Evolutionary conservation across 35 echinoderm and acorn worm genomes (phyloP).

Genomic region (Ophioderma brevispina): DNA sequence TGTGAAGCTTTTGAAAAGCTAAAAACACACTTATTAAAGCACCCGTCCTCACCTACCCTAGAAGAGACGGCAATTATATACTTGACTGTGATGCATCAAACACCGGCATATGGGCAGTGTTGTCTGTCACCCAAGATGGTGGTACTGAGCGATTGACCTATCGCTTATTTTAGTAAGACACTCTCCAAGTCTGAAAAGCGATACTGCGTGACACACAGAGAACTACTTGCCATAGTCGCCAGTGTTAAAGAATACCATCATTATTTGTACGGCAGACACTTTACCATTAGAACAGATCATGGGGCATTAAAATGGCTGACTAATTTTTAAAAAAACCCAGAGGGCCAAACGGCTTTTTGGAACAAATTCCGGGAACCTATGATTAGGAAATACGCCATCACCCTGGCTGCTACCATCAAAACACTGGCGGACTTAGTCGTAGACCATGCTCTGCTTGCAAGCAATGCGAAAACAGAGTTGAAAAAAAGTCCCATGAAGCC

Average conservation of each 20-base stretch:
- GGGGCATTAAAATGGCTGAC: constrained; percentile 31
- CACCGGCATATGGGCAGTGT: constrained; percentile 38
- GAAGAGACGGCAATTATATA: constrained; percentile 6
- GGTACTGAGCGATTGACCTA: constrained; percentile 35
- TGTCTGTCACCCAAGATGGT: constrained; percentile 50
- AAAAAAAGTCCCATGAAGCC: background rate
- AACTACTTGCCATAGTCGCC: constrained; percentile 3
- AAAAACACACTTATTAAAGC: constrained; percentile 33
- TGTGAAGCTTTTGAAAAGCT: constrained; percentile 50
- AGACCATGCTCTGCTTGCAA: background rate
- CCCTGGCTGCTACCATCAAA: background rate
- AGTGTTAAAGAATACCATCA: constrained; percentile 8
- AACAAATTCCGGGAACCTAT: constrained; percentile 31
- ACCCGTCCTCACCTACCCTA: constrained; percentile 43
- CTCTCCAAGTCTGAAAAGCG: background rate
- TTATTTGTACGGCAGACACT: background rate
- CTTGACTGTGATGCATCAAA: constrained; percentile 68
- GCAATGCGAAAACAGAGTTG: background rate
- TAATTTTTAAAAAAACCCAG: constrained; percentile 33
- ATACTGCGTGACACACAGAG: constrained; percentile 19
- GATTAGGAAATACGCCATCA: constrained; percentile 29
- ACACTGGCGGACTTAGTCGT: background rate
- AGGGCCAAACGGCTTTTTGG: constrained; percentile 39
- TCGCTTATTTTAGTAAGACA: constrained; percentile 62
- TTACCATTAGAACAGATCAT: constrained; percentile 11